These are phyloP conservation scores for Philaethria dido DNA, from an alignment of 2,888 invertebrate species.

Conservation along the genomic window DNA sequence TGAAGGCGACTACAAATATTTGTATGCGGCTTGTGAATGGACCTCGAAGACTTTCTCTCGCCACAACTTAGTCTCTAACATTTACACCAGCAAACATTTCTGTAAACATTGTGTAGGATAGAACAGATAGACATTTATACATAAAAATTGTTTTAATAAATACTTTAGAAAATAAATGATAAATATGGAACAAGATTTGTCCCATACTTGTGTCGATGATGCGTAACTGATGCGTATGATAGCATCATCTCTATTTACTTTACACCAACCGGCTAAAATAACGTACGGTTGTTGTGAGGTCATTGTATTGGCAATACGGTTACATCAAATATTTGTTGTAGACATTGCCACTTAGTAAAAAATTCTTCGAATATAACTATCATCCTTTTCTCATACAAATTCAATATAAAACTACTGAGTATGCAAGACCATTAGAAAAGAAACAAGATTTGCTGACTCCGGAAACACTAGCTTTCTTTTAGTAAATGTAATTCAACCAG, in stretches of 20 bases:
- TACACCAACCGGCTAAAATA: constrained; percentile 44
- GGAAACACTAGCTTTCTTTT: constrained; percentile 21
- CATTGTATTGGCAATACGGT: constrained; percentile 66
- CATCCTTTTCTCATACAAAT: neutral
- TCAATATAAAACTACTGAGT: constrained; percentile 15
- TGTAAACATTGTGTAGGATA: constrained; percentile 47
- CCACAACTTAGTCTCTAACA: constrained; percentile 65
- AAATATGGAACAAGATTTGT: neutral
- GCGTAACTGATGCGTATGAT: too few species aligned
- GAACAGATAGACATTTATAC: neutral
- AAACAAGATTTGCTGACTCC: constrained; percentile 1
- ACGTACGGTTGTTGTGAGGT: constrained; percentile 62
- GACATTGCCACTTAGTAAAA: constrained; percentile 50
- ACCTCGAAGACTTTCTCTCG: constrained; percentile 80
- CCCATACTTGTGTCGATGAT: neutral
- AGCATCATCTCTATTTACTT: neutral
- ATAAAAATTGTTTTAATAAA: neutral
- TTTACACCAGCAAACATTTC: constrained; percentile 53
- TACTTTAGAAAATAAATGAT: neutral
- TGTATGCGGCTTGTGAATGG: constrained; percentile 83
- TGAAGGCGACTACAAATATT: constrained; percentile 80
- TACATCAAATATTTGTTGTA: constrained; percentile 58
- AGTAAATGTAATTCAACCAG: constrained; percentile 1
- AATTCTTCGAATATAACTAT: constrained; percentile 11
- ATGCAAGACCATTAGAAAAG: constrained; percentile 27